Conservation (phyloP, 2,888 invertebrate species). For the Bellardia pandia region DNA sequence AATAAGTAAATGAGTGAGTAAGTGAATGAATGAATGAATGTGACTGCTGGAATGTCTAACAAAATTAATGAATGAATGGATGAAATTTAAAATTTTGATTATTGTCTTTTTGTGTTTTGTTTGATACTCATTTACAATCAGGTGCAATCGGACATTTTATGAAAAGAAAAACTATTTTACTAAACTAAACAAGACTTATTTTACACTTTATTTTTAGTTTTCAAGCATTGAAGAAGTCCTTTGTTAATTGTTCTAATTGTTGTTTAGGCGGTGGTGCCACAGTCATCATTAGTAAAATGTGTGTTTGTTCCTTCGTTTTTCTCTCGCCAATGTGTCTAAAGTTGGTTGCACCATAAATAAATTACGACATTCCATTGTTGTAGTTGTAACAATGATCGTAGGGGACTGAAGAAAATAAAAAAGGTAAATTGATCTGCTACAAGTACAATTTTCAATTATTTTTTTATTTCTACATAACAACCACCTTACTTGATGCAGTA, state of each 20-base stretch:
- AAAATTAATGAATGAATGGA: constrained; percentile 35
- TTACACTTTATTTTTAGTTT: constrained; percentile 56
- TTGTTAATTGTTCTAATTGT: constrained; percentile 62
- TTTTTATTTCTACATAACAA: background rate
- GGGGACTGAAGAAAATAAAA: background rate
- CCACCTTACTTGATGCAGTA: background rate
- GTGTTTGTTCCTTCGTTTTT: constrained; percentile 21
- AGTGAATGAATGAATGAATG: constrained; percentile 8
- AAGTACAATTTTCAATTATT: constrained; percentile 38
- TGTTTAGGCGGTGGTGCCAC: constrained; percentile 24
- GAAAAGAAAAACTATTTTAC: constrained; percentile 18
- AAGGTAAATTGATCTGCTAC: constrained; percentile 14
- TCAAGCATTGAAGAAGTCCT: constrained; percentile 20
- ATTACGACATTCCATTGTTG: constrained; percentile 50
- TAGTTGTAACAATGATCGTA: background rate
- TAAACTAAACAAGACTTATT: constrained; percentile 35
- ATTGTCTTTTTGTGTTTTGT: constrained; percentile 10
- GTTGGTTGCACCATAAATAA: constrained; percentile 47
- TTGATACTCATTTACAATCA: constrained; percentile 73
- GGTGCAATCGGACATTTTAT: constrained; percentile 73
- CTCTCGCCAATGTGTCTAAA: constrained; percentile 5
- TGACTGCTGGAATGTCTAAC: background rate
- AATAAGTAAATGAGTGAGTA: constrained; percentile 26
- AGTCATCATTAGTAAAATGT: constrained; percentile 45
- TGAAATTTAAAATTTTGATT: constrained; percentile 39